Evolutionary conservation across 2,113 vertebrate species (phyloP).

Genomic region (Elephas maximus): DNA sequence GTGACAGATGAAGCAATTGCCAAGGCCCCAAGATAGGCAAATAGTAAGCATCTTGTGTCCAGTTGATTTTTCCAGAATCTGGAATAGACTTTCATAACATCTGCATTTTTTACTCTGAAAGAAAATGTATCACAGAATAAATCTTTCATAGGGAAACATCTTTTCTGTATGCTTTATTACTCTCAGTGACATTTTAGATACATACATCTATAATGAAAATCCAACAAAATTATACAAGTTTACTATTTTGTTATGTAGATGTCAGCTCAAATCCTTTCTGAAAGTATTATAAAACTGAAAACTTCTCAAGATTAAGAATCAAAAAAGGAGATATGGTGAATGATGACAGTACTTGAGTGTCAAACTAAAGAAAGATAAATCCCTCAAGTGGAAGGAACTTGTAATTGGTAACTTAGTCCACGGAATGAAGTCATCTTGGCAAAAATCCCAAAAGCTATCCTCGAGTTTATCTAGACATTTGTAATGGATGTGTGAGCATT

Average conservation of each 20-base stretch:
- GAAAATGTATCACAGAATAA: neutral
- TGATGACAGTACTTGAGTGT: neutral
- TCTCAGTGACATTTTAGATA: neutral
- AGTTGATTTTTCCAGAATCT: neutral
- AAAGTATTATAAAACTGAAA: conserved; percentile 39
- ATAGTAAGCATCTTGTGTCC: neutral
- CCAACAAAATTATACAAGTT: neutral
- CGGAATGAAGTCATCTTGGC: neutral
- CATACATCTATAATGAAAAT: neutral
- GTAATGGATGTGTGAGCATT: conserved; percentile 25
- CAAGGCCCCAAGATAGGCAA: neutral
- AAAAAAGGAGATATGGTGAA: neutral
- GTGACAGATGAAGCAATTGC: neutral
- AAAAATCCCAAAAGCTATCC: neutral
- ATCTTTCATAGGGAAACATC: neutral
- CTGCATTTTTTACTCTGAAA: conserved; percentile 24
- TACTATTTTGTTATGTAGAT: neutral
- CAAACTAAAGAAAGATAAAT: conserved; percentile 20
- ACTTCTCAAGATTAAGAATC: neutral
- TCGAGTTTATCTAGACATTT: neutral
- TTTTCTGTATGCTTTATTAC: neutral
- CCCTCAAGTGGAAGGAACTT: neutral
- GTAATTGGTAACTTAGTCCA: neutral
- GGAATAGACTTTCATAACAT: neutral
- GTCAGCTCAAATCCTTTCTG: neutral